Conservation (phyloP, 2,113 vertebrate genomes). For the Microcebus tavaratra region DNA sequence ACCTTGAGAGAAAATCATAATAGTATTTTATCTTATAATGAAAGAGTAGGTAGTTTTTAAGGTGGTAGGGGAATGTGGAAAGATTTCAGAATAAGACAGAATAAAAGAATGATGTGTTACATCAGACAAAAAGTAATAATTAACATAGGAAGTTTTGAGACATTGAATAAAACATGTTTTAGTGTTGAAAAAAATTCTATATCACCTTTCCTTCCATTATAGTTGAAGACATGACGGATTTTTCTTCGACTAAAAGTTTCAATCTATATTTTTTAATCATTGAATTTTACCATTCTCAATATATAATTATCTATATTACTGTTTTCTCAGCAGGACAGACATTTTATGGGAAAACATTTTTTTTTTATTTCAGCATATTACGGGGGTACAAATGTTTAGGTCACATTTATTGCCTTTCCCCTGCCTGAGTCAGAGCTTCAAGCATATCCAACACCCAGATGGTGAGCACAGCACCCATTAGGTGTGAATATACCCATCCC, state of each 20-base stretch:
- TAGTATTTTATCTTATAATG: neutral
- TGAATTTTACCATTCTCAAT: neutral
- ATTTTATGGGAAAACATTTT: neutral
- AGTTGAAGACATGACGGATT: neutral
- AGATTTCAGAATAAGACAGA: neutral
- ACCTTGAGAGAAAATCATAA: neutral
- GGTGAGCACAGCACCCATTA: no score
- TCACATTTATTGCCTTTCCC: no score
- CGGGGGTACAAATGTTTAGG: no score
- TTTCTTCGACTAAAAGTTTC: neutral
- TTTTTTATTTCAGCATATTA: no score
- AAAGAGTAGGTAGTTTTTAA: neutral
- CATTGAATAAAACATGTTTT: neutral
- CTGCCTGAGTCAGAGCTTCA: no score
- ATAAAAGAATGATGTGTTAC: neutral
- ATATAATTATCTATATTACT: neutral
- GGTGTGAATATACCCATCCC: no score
- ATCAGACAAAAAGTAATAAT: neutral
- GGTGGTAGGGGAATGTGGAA: rapidly evolving
- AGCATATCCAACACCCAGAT: no score
- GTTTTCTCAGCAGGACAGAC: neutral
- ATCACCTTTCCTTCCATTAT: neutral
- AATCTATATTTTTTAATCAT: neutral
- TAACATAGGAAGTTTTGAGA: neutral
- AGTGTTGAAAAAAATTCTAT: neutral